Percentiles rank a stretch among this genome's conserved stretches.
Conservation (phyloP, 2,113 vertebrate genomes). For the Paralichthys olivaceus region DNA sequence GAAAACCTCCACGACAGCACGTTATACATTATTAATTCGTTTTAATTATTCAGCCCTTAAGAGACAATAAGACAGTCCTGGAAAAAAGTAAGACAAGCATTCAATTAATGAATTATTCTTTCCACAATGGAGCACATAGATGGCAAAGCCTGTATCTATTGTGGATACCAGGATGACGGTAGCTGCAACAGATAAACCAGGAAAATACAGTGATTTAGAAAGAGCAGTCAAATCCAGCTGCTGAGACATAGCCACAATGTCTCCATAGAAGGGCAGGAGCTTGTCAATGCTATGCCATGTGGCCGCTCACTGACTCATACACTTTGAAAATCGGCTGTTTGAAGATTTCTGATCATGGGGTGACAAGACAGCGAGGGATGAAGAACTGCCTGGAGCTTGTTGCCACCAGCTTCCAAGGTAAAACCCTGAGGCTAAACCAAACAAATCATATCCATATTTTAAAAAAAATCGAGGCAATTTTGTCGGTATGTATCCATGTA, state of each 20-base stretch:
- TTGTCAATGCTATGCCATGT: constrained; percentile 12
- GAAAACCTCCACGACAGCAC: background rate
- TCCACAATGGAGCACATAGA: background rate
- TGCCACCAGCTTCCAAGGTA: background rate
- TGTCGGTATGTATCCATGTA: too few species aligned
- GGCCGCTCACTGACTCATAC: constrained; percentile 27
- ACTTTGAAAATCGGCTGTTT: constrained; percentile 30
- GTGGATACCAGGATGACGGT: background rate
- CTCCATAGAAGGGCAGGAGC: constrained; percentile 8
- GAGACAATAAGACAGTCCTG: constrained; percentile 12
- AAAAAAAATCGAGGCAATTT: background rate
- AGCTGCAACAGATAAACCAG: background rate
- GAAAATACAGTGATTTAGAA: background rate
- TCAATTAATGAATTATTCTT: constrained; percentile 27
- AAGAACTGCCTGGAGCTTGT: constrained; percentile 8
- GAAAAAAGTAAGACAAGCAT: constrained; percentile 19
- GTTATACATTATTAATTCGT: constrained; percentile 28
- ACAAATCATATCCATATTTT: background rate
- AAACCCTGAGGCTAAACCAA: constrained; percentile 1
- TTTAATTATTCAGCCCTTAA: constrained; percentile 33
- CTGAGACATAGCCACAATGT: background rate
- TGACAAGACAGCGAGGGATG: constrained; percentile 25
- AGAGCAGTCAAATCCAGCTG: background rate
- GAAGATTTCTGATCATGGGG: constrained; percentile 22
- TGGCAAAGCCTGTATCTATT: background rate